Evolutionary conservation across 2,113 vertebrate genomes (phyloP).

Genomic region (Atlantisia rogersi): DNA sequence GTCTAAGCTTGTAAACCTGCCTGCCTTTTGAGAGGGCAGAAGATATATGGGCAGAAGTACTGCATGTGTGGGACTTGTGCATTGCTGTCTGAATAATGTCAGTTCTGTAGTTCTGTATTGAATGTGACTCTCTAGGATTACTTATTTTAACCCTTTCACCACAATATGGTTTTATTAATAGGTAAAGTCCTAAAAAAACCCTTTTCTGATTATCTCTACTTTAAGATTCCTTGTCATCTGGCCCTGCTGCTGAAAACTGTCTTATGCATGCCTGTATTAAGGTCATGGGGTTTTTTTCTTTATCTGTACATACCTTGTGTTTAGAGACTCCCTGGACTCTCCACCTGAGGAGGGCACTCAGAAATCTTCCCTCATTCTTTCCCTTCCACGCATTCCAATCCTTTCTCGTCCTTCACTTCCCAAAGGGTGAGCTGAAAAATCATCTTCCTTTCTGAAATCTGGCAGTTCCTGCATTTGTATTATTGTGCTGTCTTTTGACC

Average conservation of each 20-base stretch:
- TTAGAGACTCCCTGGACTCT: constrained; percentile 86
- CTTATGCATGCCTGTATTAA: background rate
- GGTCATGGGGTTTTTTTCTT: background rate
- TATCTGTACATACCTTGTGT: constrained; percentile 67
- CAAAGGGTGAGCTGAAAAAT: constrained; percentile 88
- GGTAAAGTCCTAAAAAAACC: background rate
- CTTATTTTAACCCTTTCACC: background rate
- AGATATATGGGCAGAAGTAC: background rate
- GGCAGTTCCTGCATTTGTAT: background rate
- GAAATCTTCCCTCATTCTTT: constrained; percentile 90
- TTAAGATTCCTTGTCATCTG: background rate
- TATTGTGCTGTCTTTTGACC: background rate
- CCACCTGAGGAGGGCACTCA: constrained; percentile 85
- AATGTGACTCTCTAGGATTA: background rate
- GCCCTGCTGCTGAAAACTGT: background rate
- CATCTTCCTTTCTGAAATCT: constrained; percentile 4
- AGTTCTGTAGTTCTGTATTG: background rate
- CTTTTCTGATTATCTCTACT: background rate
- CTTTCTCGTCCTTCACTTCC: constrained; percentile 88
- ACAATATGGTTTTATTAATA: background rate
- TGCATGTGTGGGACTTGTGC: background rate
- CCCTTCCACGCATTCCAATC: constrained; percentile 90
- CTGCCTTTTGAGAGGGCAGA: background rate
- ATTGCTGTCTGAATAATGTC: background rate
- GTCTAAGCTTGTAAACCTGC: background rate